Evolutionary conservation across 2,113 vertebrate species (phyloP).

Genomic region (Poeciliopsis turrubarensis): DNA sequence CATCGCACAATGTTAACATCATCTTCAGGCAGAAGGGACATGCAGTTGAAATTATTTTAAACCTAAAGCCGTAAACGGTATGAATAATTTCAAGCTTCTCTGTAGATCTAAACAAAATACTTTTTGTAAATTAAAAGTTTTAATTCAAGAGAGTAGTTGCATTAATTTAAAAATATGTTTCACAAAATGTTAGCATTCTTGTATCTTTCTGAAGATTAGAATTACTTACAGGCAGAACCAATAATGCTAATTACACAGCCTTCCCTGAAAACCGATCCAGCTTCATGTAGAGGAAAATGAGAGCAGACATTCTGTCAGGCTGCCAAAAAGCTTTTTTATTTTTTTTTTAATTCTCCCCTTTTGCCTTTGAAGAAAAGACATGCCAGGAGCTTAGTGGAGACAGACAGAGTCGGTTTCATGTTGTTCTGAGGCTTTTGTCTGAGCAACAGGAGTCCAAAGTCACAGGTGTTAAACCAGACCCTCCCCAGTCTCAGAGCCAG

Average conservation of each 20-base stretch:
- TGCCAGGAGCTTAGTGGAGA: conserved; percentile 58
- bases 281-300: conserved; percentile 31
- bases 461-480: conserved; percentile 58
- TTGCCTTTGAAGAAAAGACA: conserved; percentile 61
- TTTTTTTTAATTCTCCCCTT: conserved; percentile 26
- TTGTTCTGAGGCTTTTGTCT: conserved; percentile 62
- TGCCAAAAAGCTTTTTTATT: conserved; percentile 59
- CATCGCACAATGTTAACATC: too few relatives aligned
- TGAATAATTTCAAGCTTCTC: neutral
- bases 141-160: too few relatives aligned
- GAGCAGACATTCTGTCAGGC: conserved; percentile 52
- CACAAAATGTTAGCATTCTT: neutral
- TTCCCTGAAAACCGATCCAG: conserved; percentile 55
- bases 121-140: too few relatives aligned
- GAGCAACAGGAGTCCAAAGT: conserved; percentile 38
- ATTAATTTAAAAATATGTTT: neutral
- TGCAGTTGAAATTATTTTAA: too few relatives aligned
- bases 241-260: conserved; percentile 40
- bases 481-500: conserved; percentile 13
- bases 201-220: neutral
- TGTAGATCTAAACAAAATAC: too few relatives aligned
- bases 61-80: neutral
- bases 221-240: conserved; percentile 28
- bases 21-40: too few relatives aligned
- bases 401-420: conserved; percentile 61